These are phyloP conservation scores for Talpa occidentalis DNA, from an alignment of 2,113 vertebrate genomes.

Conservation along the genomic window DNA sequence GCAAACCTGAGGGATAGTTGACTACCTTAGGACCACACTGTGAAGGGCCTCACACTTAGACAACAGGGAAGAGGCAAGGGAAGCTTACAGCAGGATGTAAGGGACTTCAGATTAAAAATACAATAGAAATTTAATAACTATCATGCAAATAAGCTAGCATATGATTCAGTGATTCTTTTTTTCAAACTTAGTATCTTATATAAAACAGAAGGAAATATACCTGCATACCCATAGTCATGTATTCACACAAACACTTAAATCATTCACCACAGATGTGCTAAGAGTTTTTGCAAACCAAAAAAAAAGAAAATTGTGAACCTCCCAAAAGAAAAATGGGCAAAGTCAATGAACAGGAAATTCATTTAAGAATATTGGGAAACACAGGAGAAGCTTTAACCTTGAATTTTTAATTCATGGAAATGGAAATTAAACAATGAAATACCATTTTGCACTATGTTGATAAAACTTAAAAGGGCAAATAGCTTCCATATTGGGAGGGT, in stretches of 20 bases:
- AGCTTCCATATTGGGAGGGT: not conserved
- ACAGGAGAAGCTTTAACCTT: not conserved
- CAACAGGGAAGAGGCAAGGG: not conserved
- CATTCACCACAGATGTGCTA: not conserved
- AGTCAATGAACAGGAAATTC: not conserved
- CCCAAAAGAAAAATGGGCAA: not conserved
- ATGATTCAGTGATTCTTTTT: not conserved
- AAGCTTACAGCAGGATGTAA: not conserved
- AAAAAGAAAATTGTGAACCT: not conserved
- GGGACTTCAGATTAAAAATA: not conserved
- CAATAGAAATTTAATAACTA: not conserved
- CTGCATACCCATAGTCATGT: accelerated
- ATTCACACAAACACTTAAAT: not conserved
- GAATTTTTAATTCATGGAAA: not conserved
- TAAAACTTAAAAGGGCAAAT: not conserved
- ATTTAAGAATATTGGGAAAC: not conserved
- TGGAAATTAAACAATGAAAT: not conserved
- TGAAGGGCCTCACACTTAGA: not conserved
- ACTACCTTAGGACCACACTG: not conserved
- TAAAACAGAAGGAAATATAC: not conserved
- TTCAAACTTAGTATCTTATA: not conserved
- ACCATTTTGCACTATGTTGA: not conserved
- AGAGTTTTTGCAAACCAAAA: conserved; percentile 20
- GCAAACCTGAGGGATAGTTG: not conserved
- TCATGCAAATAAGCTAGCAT: not conserved